phyloP scores from a whole-genome alignment of 2,888 invertebrate species.

The Drosophila imparisetae region DNA sequence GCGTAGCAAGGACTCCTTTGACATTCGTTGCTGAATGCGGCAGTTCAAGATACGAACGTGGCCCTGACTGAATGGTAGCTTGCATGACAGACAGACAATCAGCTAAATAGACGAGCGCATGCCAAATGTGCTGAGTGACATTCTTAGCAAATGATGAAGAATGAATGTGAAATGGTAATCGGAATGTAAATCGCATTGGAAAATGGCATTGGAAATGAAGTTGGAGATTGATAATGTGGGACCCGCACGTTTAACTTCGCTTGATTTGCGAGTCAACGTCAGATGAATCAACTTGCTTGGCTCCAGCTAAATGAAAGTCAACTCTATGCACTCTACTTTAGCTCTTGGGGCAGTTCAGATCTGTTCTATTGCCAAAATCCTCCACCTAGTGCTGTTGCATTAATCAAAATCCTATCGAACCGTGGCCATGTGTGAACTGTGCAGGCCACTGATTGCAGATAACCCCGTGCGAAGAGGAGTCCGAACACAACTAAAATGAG shows the following conservation, averaged over 20 bases:
- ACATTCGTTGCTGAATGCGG: constrained; percentile 26
- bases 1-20: constrained; percentile 39
- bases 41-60: constrained; percentile 10
- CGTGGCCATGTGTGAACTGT: constrained; percentile 72
- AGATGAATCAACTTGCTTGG: constrained; percentile 51
- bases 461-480: constrained; percentile 12
- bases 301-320: constrained; percentile 48
- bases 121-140: constrained; percentile 73
- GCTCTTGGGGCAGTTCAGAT: constrained; percentile 29
- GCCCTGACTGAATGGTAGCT: constrained; percentile 5
- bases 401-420: constrained; percentile 73
- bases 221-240: constrained; percentile 41
- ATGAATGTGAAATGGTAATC: constrained; percentile 78
- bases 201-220: constrained; percentile 49
- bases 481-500: constrained; percentile 7
- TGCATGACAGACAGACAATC: constrained; percentile 61
- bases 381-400: constrained; percentile 51
- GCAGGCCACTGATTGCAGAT: constrained; percentile 71
- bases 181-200: constrained; percentile 69
- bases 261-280: constrained; percentile 67
- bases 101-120: constrained; percentile 72
- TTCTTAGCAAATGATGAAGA: constrained; percentile 80
- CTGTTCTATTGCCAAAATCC: constrained; percentile 1
- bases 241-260: constrained; percentile 72
- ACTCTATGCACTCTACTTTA: constrained; percentile 31